Evolutionary conservation across 2,113 vertebrate genomes (phyloP).

Genomic region (Pelmatolapia mariae): DNA sequence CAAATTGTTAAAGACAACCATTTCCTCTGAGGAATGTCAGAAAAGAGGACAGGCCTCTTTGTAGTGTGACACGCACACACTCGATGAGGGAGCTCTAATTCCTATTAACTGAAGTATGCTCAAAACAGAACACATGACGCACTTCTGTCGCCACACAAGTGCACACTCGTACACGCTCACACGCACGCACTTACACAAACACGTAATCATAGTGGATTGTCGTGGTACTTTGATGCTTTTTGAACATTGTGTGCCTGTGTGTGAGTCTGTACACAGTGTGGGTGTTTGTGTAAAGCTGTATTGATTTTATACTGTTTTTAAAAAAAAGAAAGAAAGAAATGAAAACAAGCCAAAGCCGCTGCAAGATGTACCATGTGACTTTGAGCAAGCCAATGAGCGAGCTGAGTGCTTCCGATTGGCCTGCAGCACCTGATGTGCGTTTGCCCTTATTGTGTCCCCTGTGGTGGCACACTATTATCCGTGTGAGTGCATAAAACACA

Average conservation of each 20-base stretch:
- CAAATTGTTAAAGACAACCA: neutral
- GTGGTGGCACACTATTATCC: neutral
- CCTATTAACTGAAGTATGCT: slow-evolving; percentile 7
- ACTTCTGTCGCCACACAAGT: neutral
- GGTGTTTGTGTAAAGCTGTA: neutral
- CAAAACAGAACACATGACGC: neutral
- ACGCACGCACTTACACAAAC: neutral
- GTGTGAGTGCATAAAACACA: neutral
- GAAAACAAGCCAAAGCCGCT: slow-evolving; percentile 22
- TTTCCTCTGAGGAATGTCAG: neutral
- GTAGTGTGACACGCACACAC: neutral
- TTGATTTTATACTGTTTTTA: slow-evolving; percentile 5
- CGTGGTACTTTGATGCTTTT: neutral
- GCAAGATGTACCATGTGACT: slow-evolving; percentile 40
- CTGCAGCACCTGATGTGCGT: slow-evolving; percentile 1
- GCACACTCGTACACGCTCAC: neutral
- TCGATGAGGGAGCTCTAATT: neutral
- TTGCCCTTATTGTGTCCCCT: slow-evolving; percentile 51
- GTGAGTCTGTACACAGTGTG: neutral
- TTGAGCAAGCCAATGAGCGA: neutral
- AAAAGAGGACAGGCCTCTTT: slow-evolving; percentile 3
- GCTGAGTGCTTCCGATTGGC: slow-evolving; percentile 12
- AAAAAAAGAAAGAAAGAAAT: neutral
- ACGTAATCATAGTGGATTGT: neutral
- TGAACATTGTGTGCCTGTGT: neutral